Percentiles rank a stretch among this genome's conserved stretches.
These are phyloP conservation scores for Eurois occulta DNA, from an alignment of 2,888 invertebrate species.

Conservation along the genomic window DNA sequence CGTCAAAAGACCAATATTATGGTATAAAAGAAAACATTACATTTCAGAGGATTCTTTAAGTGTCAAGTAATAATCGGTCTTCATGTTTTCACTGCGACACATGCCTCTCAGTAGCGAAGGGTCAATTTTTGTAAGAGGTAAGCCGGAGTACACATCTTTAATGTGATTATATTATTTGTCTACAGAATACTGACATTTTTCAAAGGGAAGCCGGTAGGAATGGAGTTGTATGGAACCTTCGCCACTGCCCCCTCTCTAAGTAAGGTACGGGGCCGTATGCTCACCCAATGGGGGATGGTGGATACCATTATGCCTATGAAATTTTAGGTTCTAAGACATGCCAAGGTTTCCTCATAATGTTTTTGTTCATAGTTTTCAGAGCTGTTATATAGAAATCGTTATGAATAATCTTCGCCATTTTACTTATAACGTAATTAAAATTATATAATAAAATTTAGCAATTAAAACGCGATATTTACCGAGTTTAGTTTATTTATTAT, in stretches of 20 bases:
- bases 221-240: too few species aligned
- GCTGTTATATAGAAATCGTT: neutral
- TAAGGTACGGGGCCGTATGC: neutral
- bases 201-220: too few species aligned
- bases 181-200: too few species aligned
- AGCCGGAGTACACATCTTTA: too few species aligned
- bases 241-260: too few species aligned
- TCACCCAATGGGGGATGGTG: neutral
- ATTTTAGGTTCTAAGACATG: neutral
- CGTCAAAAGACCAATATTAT: slow-evolving; percentile 14
- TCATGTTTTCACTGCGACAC: neutral
- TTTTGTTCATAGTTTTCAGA: neutral
- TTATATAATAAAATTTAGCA: too few species aligned
- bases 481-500: too few species aligned
- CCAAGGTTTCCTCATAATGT: neutral
- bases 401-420: neutral
- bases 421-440: neutral
- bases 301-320: neutral
- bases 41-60: neutral
- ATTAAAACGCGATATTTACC: too few species aligned
- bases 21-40: slow-evolving; percentile 6
- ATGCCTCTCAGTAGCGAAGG: too few species aligned
- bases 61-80: neutral
- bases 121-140: too few species aligned
- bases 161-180: too few species aligned